These are phyloP conservation scores for Bugula neritina DNA, from an alignment of 2,888 invertebrate species.

Conservation along the genomic window DNA sequence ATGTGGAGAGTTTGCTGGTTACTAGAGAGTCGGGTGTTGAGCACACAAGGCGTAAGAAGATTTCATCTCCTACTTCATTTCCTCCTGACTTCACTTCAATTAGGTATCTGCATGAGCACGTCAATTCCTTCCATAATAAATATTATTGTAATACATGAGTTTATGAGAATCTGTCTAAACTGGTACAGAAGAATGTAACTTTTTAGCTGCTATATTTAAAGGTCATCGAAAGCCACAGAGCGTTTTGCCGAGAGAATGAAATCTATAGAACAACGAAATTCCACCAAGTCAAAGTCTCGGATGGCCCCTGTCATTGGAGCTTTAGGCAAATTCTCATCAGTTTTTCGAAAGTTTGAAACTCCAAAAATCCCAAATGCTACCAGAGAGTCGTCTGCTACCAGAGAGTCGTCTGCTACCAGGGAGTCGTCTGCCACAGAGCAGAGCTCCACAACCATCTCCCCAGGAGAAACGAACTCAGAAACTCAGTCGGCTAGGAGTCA, in stretches of 20 bases:
- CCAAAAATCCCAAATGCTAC: background rate
- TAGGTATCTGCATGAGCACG: no score
- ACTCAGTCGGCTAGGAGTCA: background rate
- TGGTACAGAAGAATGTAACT: no score
- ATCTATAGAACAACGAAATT: slow-evolving; percentile 2
- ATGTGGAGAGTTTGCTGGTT: no score
- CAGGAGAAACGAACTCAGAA: no score
- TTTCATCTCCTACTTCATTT: slow-evolving; percentile 12
- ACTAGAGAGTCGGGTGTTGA: no score
- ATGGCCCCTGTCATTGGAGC: background rate
- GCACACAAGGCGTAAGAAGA: no score
- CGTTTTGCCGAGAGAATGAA: slow-evolving; percentile 21
- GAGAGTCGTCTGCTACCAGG: background rate
- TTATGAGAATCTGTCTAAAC: no score
- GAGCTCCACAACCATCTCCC: background rate
- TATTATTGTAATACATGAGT: no score
- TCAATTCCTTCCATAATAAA: no score
- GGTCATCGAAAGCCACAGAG: slow-evolving; percentile 17
- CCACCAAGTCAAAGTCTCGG: background rate
- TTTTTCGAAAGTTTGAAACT: slow-evolving; percentile 14
- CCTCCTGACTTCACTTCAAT: slow-evolving; percentile 12
- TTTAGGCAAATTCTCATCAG: slow-evolving; percentile 6
- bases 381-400: background rate
- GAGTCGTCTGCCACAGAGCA: background rate
- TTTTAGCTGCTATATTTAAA: no score